These are phyloP conservation scores for Psylliodes chrysocephalus DNA, from an alignment of 2,888 invertebrate genomes.

Conservation along the genomic window DNA sequence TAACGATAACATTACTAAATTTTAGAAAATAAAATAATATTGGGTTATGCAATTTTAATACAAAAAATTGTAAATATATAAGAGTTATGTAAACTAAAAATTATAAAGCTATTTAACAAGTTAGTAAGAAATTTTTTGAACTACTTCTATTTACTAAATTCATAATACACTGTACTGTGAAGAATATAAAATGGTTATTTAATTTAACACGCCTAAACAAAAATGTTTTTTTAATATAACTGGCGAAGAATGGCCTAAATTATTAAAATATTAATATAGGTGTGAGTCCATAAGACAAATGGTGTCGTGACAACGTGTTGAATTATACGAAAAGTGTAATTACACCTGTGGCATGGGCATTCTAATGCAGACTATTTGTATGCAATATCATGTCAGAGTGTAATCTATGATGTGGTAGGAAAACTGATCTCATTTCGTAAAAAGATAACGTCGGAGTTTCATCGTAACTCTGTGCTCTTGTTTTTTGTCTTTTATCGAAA, in stretches of 20 bases:
- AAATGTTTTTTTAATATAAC: not conserved
- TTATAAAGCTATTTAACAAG: too few relatives aligned
- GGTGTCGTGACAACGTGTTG: conserved; percentile 12
- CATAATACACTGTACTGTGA: too few relatives aligned
- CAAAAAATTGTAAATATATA: too few relatives aligned
- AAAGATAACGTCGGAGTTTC: conserved; percentile 27
- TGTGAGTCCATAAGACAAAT: conserved; percentile 1
- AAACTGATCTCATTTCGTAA: conserved; percentile 39
- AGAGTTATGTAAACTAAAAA: too few relatives aligned
- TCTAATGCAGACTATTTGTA: conserved; percentile 35
- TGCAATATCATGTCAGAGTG: conserved; percentile 39
- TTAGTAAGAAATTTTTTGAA: too few relatives aligned
- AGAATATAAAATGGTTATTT: not conserved
- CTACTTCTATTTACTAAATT: too few relatives aligned
- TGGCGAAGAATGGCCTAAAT: not conserved
- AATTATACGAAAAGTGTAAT: conserved; percentile 13
- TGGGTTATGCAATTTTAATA: too few relatives aligned
- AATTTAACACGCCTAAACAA: not conserved
- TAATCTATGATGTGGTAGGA: conserved; percentile 39
- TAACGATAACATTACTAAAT: too few relatives aligned
- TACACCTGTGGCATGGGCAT: conserved; percentile 6
- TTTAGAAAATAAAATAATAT: too few relatives aligned
- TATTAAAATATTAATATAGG: not conserved
- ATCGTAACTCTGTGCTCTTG: conserved; percentile 20
- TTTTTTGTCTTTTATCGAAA: too few relatives aligned